Evolutionary conservation across 1,140 invertebrate species (phyloP).

Genomic region (Brachionus angularis): DNA sequence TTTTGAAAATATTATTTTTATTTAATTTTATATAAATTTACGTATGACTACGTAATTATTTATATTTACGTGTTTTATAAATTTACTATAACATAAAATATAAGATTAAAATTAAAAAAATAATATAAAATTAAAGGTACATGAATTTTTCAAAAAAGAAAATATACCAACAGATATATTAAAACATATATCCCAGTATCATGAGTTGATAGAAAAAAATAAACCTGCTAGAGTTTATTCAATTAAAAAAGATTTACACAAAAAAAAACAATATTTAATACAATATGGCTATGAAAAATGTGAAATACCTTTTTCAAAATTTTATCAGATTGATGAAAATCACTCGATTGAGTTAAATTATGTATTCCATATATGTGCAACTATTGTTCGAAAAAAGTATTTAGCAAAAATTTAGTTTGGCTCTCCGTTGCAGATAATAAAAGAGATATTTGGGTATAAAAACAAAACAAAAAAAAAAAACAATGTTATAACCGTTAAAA

Average conservation of each 20-base stretch:
- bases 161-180: not conserved
- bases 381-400: not conserved
- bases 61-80: not conserved
- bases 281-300: not conserved
- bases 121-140: too few species aligned
- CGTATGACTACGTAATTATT: slow-evolving; percentile 25
- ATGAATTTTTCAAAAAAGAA: not conserved
- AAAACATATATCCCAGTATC: not conserved
- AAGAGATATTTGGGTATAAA: not conserved
- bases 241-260: not conserved
- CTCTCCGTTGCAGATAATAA: not conserved
- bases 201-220: not conserved
- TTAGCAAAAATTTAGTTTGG: not conserved
- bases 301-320: slow-evolving; percentile 1
- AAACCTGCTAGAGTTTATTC: not conserved
- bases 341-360: too few species aligned
- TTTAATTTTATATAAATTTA: slow-evolving; percentile 5
- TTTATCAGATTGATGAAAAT: not conserved
- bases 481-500: too few species aligned
- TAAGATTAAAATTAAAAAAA: not conserved
- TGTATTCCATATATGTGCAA: not conserved
- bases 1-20: not conserved
- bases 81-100: slow-evolving; percentile 9
- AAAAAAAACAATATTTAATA: slow-evolving; percentile 6
- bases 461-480: too few species aligned